Percentiles rank a stretch among this genome's conserved stretches.
phyloP scores from a whole-genome alignment of 2,888 invertebrate genomes.

The Neoaliturus tenellus region DNA sequence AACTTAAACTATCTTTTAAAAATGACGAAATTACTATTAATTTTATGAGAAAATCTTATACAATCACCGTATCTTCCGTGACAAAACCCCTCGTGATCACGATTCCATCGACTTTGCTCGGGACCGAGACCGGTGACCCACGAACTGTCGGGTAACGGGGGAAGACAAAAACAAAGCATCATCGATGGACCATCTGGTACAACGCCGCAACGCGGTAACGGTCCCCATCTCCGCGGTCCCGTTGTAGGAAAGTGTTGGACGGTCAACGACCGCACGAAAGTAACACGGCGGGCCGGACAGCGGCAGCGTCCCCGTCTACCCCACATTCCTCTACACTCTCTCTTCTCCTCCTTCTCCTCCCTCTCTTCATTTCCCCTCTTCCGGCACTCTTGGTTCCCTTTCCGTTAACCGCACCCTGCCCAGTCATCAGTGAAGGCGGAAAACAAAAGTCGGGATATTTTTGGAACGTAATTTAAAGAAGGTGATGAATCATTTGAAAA shows the following conservation, averaged over 20 bases:
- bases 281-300: conserved; percentile 43
- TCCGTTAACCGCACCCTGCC: background rate
- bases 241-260: conserved; percentile 37
- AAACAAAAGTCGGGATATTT: conserved; percentile 2
- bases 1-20: too few species aligned
- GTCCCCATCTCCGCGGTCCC: conserved; percentile 43
- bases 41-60: too few species aligned
- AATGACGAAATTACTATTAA: too few species aligned
- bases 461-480: too few species aligned
- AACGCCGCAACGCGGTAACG: background rate
- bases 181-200: background rate
- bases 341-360: conserved; percentile 7
- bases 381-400: conserved; percentile 16
- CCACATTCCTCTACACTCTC: conserved; percentile 47
- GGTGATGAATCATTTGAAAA: too few species aligned
- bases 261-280: conserved; percentile 25
- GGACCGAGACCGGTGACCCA: too few species aligned
- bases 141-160: background rate
- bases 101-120: too few species aligned
- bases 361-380: conserved; percentile 18
- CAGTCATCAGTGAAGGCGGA: conserved; percentile 15
- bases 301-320: conserved; percentile 3
- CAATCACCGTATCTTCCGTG: too few species aligned
- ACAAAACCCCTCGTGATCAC: too few species aligned
- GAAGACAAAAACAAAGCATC: conserved; percentile 45